Base-by-base conservation (phyloP, 2,113 vertebrate species). In the Symphodus melops region DNA sequence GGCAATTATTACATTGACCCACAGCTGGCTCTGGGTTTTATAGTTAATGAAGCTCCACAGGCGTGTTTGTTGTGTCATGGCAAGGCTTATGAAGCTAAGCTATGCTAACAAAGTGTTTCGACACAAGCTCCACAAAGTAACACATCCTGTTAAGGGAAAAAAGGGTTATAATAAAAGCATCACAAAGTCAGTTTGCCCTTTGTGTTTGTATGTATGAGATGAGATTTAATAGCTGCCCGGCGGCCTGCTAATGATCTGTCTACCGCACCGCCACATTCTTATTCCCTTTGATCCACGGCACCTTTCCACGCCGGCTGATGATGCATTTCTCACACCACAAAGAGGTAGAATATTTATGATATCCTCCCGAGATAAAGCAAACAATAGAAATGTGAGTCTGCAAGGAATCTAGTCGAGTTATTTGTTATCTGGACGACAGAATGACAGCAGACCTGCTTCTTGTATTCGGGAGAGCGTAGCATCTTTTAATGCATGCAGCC, bases 1-100 rank as follows among this genome's bases (percentile, higher is more conserved):
- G 83, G 68, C 75, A 88, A 89, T 91, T 87, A 90, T 83, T 82
- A 55, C 57, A 61, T 80, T 85, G 85, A 81, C 80, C 80, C 64
- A 83, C 85, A 82, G 75, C 75, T 82, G 65, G 37, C 75, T 86
- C 44, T 75, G 57, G 82, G 80, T 75, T 67, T 72, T 59, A 23
- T 48, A 58, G 63, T 44, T 84, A 87, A 89, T 89, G 76, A 89
- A 77, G 72, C 59, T 72, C 75, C 60, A 66, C 83, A 68, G 72
- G 55, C 59, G 19, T 83, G 68, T 77, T 81, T 85, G 78, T 58
- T 39, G 66, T 85, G 84, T 76, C 75, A 79, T 11, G 49, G 41
- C 58, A 58, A 53, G 70, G 72, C 55, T 37, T 60, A 13, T 54
- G 33, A 74, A 64, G 77, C 60, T 61, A 59, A 82, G 70, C 66